phyloP scores from a whole-genome alignment of 2,888 invertebrate species.

The Euphydryas editha region DNA sequence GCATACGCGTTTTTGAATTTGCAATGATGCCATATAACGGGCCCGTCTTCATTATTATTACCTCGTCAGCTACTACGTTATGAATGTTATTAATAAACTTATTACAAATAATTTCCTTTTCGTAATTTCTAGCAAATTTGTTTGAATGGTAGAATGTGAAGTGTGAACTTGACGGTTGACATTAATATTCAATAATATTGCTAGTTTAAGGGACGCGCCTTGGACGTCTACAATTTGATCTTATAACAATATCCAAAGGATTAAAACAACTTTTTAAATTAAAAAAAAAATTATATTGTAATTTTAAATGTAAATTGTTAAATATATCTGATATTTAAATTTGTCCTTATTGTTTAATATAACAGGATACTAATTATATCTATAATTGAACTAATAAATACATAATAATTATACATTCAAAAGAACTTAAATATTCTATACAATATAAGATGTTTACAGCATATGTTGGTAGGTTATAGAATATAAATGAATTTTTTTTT shows the following conservation, averaged over 20 bases:
- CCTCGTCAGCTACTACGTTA: not conserved
- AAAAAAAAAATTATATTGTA: no score
- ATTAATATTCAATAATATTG: conserved; percentile 12
- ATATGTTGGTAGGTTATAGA: no score
- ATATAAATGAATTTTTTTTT: no score
- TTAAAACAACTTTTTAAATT: not conserved
- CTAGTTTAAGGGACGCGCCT: not conserved
- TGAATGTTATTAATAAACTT: conserved; percentile 14
- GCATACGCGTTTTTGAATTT: conserved; percentile 64
- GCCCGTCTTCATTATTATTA: conserved; percentile 61
- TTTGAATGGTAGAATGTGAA: conserved; percentile 21
- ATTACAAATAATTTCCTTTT: conserved; percentile 42
- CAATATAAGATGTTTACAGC: no score
- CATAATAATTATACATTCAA: no score
- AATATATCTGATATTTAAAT: no score
- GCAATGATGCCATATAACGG: conserved; percentile 60
- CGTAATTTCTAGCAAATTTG: conserved; percentile 36
- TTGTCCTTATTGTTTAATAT: no score
- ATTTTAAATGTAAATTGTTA: no score
- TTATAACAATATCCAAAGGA: not conserved
- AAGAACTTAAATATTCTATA: no score
- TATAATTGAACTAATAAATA: no score
- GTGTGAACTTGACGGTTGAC: conserved; percentile 35
- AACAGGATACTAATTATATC: no score
- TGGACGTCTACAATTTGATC: no score